phyloP scores from a whole-genome alignment of 2,888 invertebrate species.

The Adelphocoris suturalis region DNA sequence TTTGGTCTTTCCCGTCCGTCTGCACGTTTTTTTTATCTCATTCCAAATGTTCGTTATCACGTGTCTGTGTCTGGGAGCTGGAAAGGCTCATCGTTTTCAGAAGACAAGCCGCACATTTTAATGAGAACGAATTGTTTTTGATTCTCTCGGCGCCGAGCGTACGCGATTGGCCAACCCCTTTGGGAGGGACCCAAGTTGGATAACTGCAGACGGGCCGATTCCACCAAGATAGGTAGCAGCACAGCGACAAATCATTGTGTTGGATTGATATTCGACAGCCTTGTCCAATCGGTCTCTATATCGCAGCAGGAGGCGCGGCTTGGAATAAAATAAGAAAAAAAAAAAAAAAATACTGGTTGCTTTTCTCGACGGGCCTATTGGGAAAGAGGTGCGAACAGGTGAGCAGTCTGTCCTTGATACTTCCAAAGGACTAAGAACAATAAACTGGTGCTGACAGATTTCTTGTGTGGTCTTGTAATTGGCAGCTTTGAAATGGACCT shows the following conservation, averaged over 20 bases:
- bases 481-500: not conserved
- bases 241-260: constrained; percentile 34
- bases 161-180: constrained; percentile 36
- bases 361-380: not conserved
- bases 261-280: constrained; percentile 45
- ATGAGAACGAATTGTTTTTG: constrained; percentile 38
- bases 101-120: constrained; percentile 23
- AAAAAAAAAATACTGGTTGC: not conserved
- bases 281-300: constrained; percentile 34
- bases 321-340: not conserved
- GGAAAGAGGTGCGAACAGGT: constrained; percentile 28
- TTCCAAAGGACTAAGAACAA: not conserved
- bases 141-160: constrained; percentile 14
- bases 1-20: not conserved
- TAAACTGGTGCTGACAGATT: not conserved
- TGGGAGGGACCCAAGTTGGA: constrained; percentile 41
- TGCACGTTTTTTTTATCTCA: not conserved
- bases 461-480: not conserved
- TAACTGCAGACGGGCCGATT: not conserved
- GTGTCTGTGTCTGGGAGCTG: constrained; percentile 15
- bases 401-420: not conserved
- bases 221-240: constrained; percentile 24
- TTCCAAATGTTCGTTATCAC: constrained; percentile 2
- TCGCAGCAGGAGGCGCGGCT: constrained; percentile 24
- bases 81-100: not conserved